phyloP scores from a whole-genome alignment of 2,113 vertebrate genomes.

The Dasypus novemcinctus region DNA sequence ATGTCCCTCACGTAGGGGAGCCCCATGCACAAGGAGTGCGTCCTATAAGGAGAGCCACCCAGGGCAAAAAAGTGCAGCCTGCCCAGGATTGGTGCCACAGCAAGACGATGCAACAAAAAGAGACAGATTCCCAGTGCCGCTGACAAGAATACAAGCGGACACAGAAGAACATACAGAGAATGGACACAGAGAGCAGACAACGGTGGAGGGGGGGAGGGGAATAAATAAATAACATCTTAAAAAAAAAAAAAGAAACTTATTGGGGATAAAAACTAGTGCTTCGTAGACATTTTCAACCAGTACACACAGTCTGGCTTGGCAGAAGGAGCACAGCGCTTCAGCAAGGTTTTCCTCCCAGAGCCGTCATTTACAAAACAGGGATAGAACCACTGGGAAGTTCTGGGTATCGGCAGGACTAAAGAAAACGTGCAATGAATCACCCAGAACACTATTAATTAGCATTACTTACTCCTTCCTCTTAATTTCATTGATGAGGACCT shows the following conservation, averaged over 20 bases:
- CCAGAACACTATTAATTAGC: accelerated
- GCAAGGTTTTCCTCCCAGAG: background rate
- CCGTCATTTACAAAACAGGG: background rate
- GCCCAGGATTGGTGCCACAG: no score
- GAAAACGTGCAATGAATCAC: background rate
- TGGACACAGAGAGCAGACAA: no score
- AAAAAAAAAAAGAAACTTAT: background rate
- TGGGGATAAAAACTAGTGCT: background rate
- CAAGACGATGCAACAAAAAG: no score
- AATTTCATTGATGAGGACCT: background rate
- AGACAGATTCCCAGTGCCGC: no score
- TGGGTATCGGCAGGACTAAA: accelerated
- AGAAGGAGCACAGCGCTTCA: accelerated
- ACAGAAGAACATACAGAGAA: no score
- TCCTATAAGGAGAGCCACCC: no score
- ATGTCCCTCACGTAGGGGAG: no score
- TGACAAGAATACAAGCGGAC: no score
- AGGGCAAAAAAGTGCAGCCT: no score
- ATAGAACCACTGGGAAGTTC: background rate
- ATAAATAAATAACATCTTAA: no score
- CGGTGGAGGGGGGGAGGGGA: no score
- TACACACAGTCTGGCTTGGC: accelerated
- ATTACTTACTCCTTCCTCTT: background rate
- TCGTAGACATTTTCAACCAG: background rate
- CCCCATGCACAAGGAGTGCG: no score